Percentiles rank a stretch among this genome's conserved stretches.
Conservation (phyloP, 2,797 vertebrate genomes). For the Sphenodon punctatus region DNA sequence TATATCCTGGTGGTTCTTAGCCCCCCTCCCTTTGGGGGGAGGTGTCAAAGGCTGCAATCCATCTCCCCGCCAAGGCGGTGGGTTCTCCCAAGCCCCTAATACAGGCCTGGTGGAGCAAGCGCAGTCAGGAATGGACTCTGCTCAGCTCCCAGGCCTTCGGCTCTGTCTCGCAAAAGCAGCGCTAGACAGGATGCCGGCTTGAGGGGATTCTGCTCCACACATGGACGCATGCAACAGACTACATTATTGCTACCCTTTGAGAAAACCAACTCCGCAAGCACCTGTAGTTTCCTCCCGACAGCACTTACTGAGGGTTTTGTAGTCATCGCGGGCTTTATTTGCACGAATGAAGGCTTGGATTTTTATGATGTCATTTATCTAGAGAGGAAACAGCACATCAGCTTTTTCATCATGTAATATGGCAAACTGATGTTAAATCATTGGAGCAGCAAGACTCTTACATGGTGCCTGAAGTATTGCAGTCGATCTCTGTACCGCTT, state of each 20-base stretch:
- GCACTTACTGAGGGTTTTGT: slow-evolving; percentile 96
- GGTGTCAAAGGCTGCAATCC: too few species aligned
- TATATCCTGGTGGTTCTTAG: too few species aligned
- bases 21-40: too few species aligned
- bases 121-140: too few species aligned
- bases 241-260: neutral
- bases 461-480: slow-evolving; percentile 93
- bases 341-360: slow-evolving; percentile 98
- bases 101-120: too few species aligned
- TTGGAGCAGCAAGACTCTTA: slow-evolving; percentile 68
- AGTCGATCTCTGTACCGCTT: slow-evolving; percentile 91
- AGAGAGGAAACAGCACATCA: slow-evolving; percentile 11
- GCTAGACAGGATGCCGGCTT: too few species aligned
- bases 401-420: neutral
- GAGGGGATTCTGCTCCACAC: too few species aligned
- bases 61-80: too few species aligned
- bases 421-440: neutral
- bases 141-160: too few species aligned
- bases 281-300: neutral
- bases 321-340: slow-evolving; percentile 97
- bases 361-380: slow-evolving; percentile 94
- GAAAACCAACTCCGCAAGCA: too few species aligned
- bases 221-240: neutral
- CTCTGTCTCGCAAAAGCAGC: too few species aligned
- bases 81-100: too few species aligned